These are phyloP conservation scores for Drosophila saltans DNA, from an alignment of 1,140 invertebrate species.

Conservation along the genomic window DNA sequence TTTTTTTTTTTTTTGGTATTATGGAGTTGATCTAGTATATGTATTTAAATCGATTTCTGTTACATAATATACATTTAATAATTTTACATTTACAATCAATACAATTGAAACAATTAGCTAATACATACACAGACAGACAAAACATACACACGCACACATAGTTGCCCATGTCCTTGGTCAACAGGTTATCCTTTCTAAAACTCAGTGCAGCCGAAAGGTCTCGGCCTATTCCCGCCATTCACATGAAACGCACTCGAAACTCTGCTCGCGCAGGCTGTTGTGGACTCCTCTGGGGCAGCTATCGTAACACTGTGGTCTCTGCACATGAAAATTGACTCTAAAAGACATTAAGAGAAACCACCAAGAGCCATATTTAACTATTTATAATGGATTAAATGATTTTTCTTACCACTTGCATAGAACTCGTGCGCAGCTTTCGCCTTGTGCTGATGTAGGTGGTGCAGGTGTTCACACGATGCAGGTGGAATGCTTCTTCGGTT, in stretches of 20 bases:
- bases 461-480: slow-evolving; percentile 87
- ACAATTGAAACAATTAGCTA: slow-evolving; percentile 36
- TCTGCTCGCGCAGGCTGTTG: background rate
- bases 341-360: background rate
- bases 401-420: slow-evolving; percentile 76
- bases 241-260: slow-evolving; percentile 31
- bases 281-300: slow-evolving; percentile 53
- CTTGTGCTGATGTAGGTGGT: slow-evolving; percentile 86
- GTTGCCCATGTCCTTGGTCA: slow-evolving; percentile 20
- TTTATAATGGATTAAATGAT: background rate
- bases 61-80: slow-evolving; percentile 55
- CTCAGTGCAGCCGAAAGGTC: slow-evolving; percentile 44
- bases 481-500: slow-evolving; percentile 84
- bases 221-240: slow-evolving; percentile 28
- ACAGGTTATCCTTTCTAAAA: slow-evolving; percentile 34
- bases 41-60: slow-evolving; percentile 38
- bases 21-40: background rate
- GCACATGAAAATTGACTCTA: slow-evolving; percentile 83
- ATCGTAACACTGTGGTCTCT: slow-evolving; percentile 81
- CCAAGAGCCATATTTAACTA: too few species aligned
- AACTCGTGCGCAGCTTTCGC: slow-evolving; percentile 77
- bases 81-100: slow-evolving; percentile 41
- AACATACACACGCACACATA: slow-evolving; percentile 20
- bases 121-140: slow-evolving; percentile 12
- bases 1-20: too few species aligned